Base-by-base conservation (phyloP, 2,797 vertebrate genomes). In the Arremon aurantiirostris region DNA sequence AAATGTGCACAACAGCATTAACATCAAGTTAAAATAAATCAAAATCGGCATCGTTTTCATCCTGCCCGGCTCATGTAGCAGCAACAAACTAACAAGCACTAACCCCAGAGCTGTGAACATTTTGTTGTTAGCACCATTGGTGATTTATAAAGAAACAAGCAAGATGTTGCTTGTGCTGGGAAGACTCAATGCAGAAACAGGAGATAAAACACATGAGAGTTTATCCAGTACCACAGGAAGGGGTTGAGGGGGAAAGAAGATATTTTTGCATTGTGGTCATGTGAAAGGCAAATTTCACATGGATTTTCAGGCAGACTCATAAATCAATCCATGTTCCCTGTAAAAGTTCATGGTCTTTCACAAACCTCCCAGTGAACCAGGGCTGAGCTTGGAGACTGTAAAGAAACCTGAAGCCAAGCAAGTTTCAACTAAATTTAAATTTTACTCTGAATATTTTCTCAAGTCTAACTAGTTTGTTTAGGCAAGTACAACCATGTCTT, bases 311-410 rank as follows among this genome's bases (percentile, higher is more conserved):
- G 78, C 71, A 92, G 89, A 81, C 72, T 32, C 92, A 97, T 96
- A 97, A 96, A 95, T 96, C 86, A 96, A 68, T 49, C 59, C 55
- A 16, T 63, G 57, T 77, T 87, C 82, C 60, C 90, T 90, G 93
- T 73, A 64, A 84, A 96, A 95, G 96, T 96, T 97, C 96, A 94
- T 41, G 92, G 96, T 96, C 95, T 78, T 94, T 95, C 70, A 52
- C 82, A 95, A 97, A 95, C 91, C 92, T 91, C 90, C 69, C 66
- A 64, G 79, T 97, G 96, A 97, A 96, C 93, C 75, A 44, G 47
- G n/a, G 60, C 47, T 84, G 81, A 96, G 82, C 49, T 65, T 89
- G 81, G 78, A 80, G 68, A 66, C 71, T 93, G 88, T 55, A 90
- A 94, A 94, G 96, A 97, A 97, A 97, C 46, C 52, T 82, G 76